A percentile compares a stretch with the other conserved stretches of the same genome.
phyloP scores from a whole-genome alignment of 1,140 invertebrate genomes.

The Musca vetustissima region DNA sequence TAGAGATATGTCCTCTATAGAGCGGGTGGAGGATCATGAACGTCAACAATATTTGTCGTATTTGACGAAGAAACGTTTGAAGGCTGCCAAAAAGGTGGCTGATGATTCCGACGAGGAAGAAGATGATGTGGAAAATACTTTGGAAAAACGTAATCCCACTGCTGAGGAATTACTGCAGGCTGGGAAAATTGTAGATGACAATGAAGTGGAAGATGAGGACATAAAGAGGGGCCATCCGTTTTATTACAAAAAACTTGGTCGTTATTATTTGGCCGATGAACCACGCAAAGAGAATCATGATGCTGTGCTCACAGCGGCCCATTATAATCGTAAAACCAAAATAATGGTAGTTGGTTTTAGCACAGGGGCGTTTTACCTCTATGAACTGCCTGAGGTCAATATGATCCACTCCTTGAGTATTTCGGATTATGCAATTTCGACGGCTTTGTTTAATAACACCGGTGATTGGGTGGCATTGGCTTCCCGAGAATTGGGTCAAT shows the following conservation, averaged over 20 bases:
- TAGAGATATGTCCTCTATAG: constrained; percentile 59
- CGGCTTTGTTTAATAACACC: constrained; percentile 78
- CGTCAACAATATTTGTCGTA: constrained; percentile 31
- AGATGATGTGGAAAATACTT: constrained; percentile 63
- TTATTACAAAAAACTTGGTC: constrained; percentile 67
- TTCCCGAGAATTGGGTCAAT: constrained; percentile 80
- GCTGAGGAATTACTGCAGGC: constrained; percentile 45
- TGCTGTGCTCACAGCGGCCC: constrained; percentile 71
- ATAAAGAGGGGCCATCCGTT: constrained; percentile 60
- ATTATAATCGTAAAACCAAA: constrained; percentile 76
- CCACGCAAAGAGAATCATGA: constrained; percentile 64
- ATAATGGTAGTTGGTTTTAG: constrained; percentile 81
- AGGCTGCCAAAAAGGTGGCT: constrained; percentile 33
- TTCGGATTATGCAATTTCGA: constrained; percentile 76
- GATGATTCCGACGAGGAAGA: constrained; percentile 57
- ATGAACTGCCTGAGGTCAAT: constrained; percentile 91
- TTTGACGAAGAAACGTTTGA: constrained; percentile 31
- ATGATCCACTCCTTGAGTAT: constrained; percentile 89
- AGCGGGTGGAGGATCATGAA: constrained; percentile 51
- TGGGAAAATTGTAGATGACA: constrained; percentile 47
- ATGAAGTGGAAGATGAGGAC: constrained; percentile 44
- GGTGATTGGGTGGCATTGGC: constrained; percentile 96
- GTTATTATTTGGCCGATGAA: constrained; percentile 73
- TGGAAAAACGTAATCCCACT: constrained; percentile 57
- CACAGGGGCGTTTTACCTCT: constrained; percentile 83